Conservation (phyloP, 2,888 invertebrate species). For the Pandemis heparana region DNA sequence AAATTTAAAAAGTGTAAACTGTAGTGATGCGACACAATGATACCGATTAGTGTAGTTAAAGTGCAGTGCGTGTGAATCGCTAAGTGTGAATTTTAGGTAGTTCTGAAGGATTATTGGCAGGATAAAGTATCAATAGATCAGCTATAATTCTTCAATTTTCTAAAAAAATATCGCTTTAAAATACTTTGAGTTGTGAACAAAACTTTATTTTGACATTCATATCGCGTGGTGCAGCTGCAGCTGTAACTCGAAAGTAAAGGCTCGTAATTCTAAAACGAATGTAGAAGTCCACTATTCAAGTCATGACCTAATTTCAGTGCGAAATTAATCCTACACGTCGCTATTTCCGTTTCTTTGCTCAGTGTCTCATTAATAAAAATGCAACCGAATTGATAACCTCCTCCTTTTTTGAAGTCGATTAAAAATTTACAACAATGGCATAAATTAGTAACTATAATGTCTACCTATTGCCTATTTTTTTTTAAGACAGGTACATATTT, state of each 20-base stretch:
- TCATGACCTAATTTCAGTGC: background rate
- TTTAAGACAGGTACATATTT: too few species aligned
- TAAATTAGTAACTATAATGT: too few species aligned
- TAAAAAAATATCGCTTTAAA: background rate
- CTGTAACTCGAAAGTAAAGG: background rate
- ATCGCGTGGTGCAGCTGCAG: background rate
- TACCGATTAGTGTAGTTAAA: constrained; percentile 45
- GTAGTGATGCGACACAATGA: constrained; percentile 41
- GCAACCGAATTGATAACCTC: too few species aligned
- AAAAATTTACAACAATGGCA: too few species aligned
- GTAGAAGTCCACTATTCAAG: background rate
- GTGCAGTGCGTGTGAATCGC: constrained; percentile 55
- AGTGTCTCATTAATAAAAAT: background rate
- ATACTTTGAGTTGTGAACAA: background rate
- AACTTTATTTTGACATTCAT: background rate
- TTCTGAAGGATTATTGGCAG: background rate
- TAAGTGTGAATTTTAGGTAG: constrained; percentile 22
- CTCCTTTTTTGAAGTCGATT: too few species aligned
- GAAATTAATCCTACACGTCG: background rate
- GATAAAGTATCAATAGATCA: constrained; percentile 12
- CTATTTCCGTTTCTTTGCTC: background rate
- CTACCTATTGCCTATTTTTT: too few species aligned
- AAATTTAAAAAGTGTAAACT: constrained; percentile 44
- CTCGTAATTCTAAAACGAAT: constrained; percentile 4
- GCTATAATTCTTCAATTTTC: too few species aligned